Evolutionary conservation across 2,797 vertebrate genomes (phyloP), one percentile per base, ranked within the genome.

Genomic region (Anomalospiza imberbis): DNA sequence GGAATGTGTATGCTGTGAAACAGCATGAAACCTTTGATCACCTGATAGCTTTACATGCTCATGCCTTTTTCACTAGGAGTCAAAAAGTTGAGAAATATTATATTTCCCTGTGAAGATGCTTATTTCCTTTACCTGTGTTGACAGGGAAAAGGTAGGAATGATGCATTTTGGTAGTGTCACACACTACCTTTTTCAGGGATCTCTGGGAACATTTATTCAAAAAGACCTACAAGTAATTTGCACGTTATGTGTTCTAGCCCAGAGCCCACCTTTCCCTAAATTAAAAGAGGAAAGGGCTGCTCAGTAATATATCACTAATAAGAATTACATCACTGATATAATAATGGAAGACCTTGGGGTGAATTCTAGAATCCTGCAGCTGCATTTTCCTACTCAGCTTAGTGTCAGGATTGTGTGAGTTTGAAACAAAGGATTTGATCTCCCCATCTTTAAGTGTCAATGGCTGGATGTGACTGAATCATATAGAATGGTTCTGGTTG

Each of bases 91-190:
- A 32, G 55, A 44, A 62, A 50, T 50, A 70, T 45, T 73, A 6
- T 10, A 70, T 45, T 73, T 92, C 11, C 32, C 17, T 31, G 13
- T 44, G 47, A 32, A 82, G 74, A n/a, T 45, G 31, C 5, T n/a
- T 51, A 66, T 26, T 82, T 68, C n/a, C 14, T 51, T 51, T 40
- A 12, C 31, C 9, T 65, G 1, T 40, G 4, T 57, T 83, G 63
- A 48, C 20, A 31, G 32, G n/a, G 12, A 45, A 40, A n/a, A 8
- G 2, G 2, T 7, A 4, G 2, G 25, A 66, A 42, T 4, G 1
- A 22, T 18, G 7, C 2, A 1, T 8, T 72, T 42, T 40, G n/a
- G 17, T 40, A 6, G 24, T 51, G 7, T 18, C 28, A n/a, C 19
- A 48, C 7, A 5, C 11, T 42, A 9, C 4, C 2, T 65, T 87